phyloP scores from a whole-genome alignment of 2,888 invertebrate species.

The Polydrusus tereticollis region DNA sequence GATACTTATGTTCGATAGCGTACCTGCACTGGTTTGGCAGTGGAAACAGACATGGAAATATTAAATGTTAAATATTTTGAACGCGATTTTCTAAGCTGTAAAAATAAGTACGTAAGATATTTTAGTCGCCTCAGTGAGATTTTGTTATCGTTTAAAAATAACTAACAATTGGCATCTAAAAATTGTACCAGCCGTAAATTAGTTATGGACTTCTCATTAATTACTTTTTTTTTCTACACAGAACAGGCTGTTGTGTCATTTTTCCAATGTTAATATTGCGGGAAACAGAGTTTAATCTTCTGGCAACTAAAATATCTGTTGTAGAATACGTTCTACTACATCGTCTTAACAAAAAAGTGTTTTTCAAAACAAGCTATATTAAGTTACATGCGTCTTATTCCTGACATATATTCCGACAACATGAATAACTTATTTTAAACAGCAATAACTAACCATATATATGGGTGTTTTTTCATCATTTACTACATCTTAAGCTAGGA shows the following conservation, averaged over 20 bases:
- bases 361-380: slow-evolving; percentile 32
- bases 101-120: slow-evolving; percentile 12
- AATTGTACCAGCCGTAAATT: background rate
- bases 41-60: background rate
- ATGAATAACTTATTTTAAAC: slow-evolving; percentile 43
- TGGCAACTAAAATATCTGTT: slow-evolving; percentile 18
- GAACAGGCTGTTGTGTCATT: no score
- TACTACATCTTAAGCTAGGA: slow-evolving; percentile 46
- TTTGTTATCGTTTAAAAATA: background rate
- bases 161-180: no score
- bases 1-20: no score
- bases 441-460: slow-evolving; percentile 39
- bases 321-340: background rate
- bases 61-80: background rate
- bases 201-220: background rate
- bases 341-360: background rate
- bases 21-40: no score
- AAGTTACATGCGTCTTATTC: slow-evolving; percentile 35
- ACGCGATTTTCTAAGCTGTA: slow-evolving; percentile 4
- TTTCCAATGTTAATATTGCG: background rate
- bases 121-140: background rate
- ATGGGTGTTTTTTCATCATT: slow-evolving; percentile 36
- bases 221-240: no score
- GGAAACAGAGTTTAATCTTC: background rate
- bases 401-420: slow-evolving; percentile 43